Base-by-base conservation (phyloP, 2,113 vertebrate genomes). In the Trematomus loennbergii region DNA sequence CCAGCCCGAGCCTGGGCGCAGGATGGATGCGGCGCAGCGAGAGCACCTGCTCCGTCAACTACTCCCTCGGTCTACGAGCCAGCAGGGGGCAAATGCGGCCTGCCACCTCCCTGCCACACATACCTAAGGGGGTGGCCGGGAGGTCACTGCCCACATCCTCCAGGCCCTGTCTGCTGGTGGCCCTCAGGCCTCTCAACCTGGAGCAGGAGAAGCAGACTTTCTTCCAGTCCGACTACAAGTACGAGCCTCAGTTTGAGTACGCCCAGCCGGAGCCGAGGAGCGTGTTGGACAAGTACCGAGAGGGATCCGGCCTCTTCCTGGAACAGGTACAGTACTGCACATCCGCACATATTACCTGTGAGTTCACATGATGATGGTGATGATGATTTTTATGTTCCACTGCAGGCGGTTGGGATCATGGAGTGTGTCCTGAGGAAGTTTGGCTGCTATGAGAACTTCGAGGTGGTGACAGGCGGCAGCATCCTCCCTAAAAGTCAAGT, bases 231-330 rank as follows among this genome's bases (percentile, higher is more conserved):
- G 87, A 94, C 78, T 98, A 95, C 79, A 92, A 95, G 58, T 97
- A 98, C 60, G 96, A 99, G 69, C 98, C 98, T 3, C 98, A 98
- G 95, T 99, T 99, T 52, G 94, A 97, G 79, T 99, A 99, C 62
- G 77, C 92, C 0, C 94, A 97, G 80, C 96, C 97, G 0, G 87
- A 96, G 80, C 96, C 96, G 2, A 91, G 81, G 12, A 91, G 92
- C 1, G 97, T 98, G 58, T 84, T 98, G 89, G 96, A 98, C 29
- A 98, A 97, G 81, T 98, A 99, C 94, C 79, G 86, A 0, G 94
- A 96, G 53, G 97, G 97, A 16, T 98, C 98, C 0, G 96, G 94
- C 45, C 96, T 97, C 66, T 99, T 99, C 91, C 95, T 99, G 3
- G 81, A 92, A 2, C 98, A 99, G 97, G 98, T 98, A 91, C 54